phyloP scores from a whole-genome alignment of 2,888 invertebrate species.

The Drosophila melanosoma region DNA sequence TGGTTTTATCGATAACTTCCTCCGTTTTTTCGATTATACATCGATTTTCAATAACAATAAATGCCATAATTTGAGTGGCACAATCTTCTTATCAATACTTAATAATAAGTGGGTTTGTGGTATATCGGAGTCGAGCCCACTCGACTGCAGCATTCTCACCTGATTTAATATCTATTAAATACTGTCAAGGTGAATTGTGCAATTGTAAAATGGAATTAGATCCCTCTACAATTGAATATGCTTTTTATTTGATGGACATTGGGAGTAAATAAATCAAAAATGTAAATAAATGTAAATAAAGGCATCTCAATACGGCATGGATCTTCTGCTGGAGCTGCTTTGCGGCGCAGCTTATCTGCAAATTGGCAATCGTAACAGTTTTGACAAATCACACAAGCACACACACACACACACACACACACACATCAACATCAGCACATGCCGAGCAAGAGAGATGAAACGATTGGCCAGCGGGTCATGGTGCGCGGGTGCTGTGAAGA shows the following conservation, averaged over 20 bases:
- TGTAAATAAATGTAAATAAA: background rate
- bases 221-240: background rate
- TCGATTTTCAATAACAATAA: too few relatives aligned
- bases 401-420: conserved; percentile 14
- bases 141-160: too few relatives aligned
- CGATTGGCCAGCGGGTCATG: conserved; percentile 33
- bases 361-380: conserved; percentile 79
- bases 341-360: conserved; percentile 62
- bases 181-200: background rate
- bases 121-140: too few relatives aligned
- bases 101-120: too few relatives aligned
- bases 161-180: background rate
- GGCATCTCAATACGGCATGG: conserved; percentile 20
- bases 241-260: conserved; percentile 1
- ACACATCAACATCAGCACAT: conserved; percentile 16
- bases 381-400: conserved; percentile 74
- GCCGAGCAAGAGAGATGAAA: conserved; percentile 47
- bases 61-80: too few relatives aligned
- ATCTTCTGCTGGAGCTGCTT: conserved; percentile 21
- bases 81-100: too few relatives aligned
- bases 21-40: too few relatives aligned
- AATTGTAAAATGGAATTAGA: conserved; percentile 17
- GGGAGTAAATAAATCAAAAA: conserved; percentile 19
- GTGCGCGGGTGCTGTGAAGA: background rate
- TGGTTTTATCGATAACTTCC: too few relatives aligned